phyloP scores from a whole-genome alignment of 2,113 vertebrate species.

The Pituophis catenifer region DNA sequence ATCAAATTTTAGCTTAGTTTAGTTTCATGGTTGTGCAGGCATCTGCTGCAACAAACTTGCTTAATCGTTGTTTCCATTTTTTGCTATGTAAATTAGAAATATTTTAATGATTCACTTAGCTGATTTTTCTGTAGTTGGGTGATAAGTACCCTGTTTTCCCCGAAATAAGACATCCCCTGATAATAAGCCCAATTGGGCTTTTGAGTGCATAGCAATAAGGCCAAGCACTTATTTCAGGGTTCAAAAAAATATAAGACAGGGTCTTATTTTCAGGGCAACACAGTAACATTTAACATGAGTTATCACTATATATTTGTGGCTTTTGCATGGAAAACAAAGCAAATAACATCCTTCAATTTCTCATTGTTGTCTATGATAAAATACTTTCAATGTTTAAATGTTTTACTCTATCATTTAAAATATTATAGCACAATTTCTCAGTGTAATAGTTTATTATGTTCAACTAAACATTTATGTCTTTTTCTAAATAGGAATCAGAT shows the following conservation, averaged over 20 bases:
- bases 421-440: not conserved
- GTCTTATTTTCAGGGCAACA: too few relatives aligned
- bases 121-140: not conserved
- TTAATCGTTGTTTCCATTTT: not conserved
- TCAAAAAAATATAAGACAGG: too few relatives aligned
- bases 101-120: not conserved
- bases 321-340: not conserved
- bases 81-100: not conserved
- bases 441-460: not conserved
- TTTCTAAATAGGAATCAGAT: constrained; percentile 75
- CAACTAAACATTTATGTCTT: constrained; percentile 27
- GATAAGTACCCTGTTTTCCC: not conserved
- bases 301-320: not conserved
- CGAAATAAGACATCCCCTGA: too few relatives aligned
- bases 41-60: not conserved
- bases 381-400: not conserved
- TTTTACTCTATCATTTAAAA: not conserved
- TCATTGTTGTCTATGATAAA: not conserved
- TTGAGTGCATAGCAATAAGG: too few relatives aligned
- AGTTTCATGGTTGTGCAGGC: not conserved
- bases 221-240: too few relatives aligned
- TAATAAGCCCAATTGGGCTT: too few relatives aligned
- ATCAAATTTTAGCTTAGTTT: not conserved
- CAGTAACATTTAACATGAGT: not conserved
- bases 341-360: not conserved